Evolutionary conservation across 1,140 invertebrate species (phyloP).

Genomic region (Drosophila littoralis): DNA sequence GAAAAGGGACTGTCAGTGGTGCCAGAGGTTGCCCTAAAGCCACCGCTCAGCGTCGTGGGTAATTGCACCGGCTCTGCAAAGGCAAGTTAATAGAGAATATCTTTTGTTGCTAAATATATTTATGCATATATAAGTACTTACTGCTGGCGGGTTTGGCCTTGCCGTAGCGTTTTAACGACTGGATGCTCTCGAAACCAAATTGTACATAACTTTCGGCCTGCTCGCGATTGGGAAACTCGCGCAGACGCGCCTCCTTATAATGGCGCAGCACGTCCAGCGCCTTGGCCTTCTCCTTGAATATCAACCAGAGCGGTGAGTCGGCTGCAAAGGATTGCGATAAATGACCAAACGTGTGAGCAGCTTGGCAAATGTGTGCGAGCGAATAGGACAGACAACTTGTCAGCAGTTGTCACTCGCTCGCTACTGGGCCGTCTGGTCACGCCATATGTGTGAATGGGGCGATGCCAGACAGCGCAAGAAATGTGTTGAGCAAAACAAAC

Average conservation of each 20-base stretch:
- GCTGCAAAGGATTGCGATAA: constrained; percentile 36
- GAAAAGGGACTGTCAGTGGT: constrained; percentile 32
- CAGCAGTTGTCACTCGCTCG: constrained; percentile 8
- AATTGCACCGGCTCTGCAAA: constrained; percentile 48
- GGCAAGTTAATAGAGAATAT: not conserved
- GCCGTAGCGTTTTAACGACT: constrained; percentile 56
- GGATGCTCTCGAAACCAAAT: constrained; percentile 85
- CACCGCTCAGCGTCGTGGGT: constrained; percentile 1
- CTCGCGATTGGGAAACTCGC: constrained; percentile 88
- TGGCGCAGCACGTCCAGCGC: constrained; percentile 90
- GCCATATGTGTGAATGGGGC: constrained; percentile 50
- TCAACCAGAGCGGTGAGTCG: constrained; percentile 78
- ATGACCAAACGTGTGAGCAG: not conserved
- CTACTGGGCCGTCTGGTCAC: constrained; percentile 50
- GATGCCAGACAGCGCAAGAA: constrained; percentile 47
- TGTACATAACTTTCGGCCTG: constrained; percentile 90
- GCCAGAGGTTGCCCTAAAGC: constrained; percentile 14
- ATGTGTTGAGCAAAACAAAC: constrained; percentile 69
- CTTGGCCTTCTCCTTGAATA: constrained; percentile 89
- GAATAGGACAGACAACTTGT: constrained; percentile 26
- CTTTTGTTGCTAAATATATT: not conserved
- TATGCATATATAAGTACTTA: constrained; percentile 42
- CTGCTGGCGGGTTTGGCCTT: constrained; percentile 57
- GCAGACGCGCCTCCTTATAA: constrained; percentile 90
- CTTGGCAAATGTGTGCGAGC: constrained; percentile 4